These are phyloP conservation scores for Bembecia ichneumoniformis DNA, from an alignment of 2,888 invertebrate genomes.

Conservation along the genomic window DNA sequence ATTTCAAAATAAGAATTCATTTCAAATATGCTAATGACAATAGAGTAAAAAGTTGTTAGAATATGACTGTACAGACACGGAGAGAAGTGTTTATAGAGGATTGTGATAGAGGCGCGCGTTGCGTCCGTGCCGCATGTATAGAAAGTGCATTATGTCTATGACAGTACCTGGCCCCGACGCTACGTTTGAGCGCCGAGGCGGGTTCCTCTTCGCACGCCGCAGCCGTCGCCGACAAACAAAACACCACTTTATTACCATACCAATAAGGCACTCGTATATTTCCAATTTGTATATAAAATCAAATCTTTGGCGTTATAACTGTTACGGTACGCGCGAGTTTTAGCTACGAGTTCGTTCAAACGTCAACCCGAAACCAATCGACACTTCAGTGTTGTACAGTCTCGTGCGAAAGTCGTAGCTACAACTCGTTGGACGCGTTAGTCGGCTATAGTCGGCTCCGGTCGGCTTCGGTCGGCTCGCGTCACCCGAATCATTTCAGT, in stretches of 20 bases:
- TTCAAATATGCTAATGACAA: too few relatives aligned
- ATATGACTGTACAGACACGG: too few relatives aligned
- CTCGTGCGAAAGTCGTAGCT: conserved; percentile 6
- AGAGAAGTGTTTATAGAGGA: conserved; percentile 12
- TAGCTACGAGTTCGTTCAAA: conserved; percentile 5
- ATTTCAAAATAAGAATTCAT: neutral
- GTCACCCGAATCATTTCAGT: conserved; percentile 67
- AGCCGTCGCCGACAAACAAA: conserved; percentile 43
- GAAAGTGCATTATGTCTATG: conserved; percentile 30
- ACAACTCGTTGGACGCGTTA: conserved; percentile 1
- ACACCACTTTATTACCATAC: conserved; percentile 53
- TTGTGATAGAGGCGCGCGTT: conserved; percentile 50
- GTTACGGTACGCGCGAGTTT: conserved; percentile 14
- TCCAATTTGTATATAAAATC: conserved; percentile 53
- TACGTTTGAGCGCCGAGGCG: conserved; percentile 84
- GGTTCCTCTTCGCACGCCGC: conserved; percentile 66
- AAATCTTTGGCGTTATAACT: conserved; percentile 61
- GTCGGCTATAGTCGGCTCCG: neutral
- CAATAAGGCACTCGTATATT: conserved; percentile 73
- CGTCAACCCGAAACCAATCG: too few relatives aligned
- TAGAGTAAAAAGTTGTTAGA: too few relatives aligned
- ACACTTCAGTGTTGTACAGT: neutral
- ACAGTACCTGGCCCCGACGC: conserved; percentile 87
- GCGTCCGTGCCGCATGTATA: too few relatives aligned
- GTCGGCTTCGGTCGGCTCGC: conserved; percentile 10